These are phyloP conservation scores for Chironomus tentans DNA, from an alignment of 2,888 invertebrate species.

Conservation along the genomic window DNA sequence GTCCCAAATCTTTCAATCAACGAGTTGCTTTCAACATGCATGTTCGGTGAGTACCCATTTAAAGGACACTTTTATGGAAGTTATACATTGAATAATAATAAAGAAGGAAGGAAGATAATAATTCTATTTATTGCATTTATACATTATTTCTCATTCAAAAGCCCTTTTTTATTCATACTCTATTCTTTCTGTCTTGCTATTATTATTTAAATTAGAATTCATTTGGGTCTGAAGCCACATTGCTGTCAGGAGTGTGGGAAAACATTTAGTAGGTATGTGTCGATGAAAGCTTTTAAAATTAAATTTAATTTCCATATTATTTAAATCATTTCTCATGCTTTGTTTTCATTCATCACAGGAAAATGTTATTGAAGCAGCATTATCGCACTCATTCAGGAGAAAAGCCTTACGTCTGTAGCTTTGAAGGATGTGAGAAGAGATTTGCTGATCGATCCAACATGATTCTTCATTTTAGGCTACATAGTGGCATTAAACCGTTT, in stretches of 20 bases:
- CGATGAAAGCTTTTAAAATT: not conserved
- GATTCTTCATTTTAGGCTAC: constrained; percentile 70
- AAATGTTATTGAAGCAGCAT: constrained; percentile 77
- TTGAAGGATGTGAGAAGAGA: constrained; percentile 60
- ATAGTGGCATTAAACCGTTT: constrained; percentile 72
- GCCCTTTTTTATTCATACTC: not conserved
- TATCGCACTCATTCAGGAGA: constrained; percentile 64
- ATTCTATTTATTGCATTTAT: not conserved
- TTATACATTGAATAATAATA: not conserved
- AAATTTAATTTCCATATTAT: too few relatives aligned
- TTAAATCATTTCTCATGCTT: too few relatives aligned
- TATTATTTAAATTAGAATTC: constrained; percentile 49
- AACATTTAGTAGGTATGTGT: constrained; percentile 48
- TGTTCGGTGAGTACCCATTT: constrained; percentile 38
- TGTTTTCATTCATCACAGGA: constrained; percentile 41
- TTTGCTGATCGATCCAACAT: constrained; percentile 79
- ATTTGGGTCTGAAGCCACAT: constrained; percentile 49
- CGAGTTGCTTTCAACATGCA: constrained; percentile 84
- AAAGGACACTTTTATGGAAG: not conserved
- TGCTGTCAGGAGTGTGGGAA: constrained; percentile 56
- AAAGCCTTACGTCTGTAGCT: constrained; percentile 68
- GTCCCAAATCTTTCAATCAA: constrained; percentile 77
- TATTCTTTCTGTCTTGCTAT: constrained; percentile 50
- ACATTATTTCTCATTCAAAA: not conserved
- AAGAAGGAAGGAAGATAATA: not conserved